Conservation (phyloP, 92 coral and sea anemone genomes). For the Scolanthus callimorphus region DNA sequence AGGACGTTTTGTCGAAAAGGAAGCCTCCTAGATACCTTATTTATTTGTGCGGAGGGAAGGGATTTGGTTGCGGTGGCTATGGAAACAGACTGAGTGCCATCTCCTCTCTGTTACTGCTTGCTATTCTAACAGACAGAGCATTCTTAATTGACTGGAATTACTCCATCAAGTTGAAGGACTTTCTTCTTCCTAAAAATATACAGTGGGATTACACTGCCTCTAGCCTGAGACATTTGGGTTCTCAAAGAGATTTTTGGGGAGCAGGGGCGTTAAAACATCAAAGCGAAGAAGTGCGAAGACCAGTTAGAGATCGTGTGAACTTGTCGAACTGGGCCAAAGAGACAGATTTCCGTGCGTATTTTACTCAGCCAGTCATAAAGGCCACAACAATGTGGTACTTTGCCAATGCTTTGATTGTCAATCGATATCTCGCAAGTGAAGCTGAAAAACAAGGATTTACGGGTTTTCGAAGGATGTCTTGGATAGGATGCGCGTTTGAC, state of each 20-base stretch:
- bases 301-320: neutral
- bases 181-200: slow-evolving; percentile 30
- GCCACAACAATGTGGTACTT: slow-evolving; percentile 41
- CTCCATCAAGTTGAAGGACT: slow-evolving; percentile 22
- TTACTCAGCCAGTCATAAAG: slow-evolving; percentile 40
- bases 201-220: slow-evolving; percentile 27
- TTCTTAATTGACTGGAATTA: slow-evolving; percentile 59
- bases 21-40: slow-evolving; percentile 38
- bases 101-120: slow-evolving; percentile 36
- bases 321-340: neutral
- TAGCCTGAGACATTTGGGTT: slow-evolving; percentile 4
- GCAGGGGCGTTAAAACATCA: slow-evolving; percentile 1
- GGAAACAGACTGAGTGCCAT: slow-evolving; percentile 46
- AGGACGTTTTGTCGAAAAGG: slow-evolving; percentile 30
- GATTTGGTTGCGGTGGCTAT: slow-evolving; percentile 54
- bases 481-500: neutral
- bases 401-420: slow-evolving; percentile 9
- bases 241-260: slow-evolving; percentile 51
- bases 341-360: slow-evolving; percentile 19
- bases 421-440: slow-evolving; percentile 12
- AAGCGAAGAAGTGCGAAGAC: slow-evolving; percentile 3
- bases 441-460: neutral
- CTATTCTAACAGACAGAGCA: slow-evolving; percentile 52
- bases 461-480: neutral
- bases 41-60: slow-evolving; percentile 40